Percentiles rank a stretch among this genome's conserved stretches.
These are phyloP conservation scores for Bombus polaris DNA, from an alignment of 1,140 invertebrate genomes.

Conservation along the genomic window DNA sequence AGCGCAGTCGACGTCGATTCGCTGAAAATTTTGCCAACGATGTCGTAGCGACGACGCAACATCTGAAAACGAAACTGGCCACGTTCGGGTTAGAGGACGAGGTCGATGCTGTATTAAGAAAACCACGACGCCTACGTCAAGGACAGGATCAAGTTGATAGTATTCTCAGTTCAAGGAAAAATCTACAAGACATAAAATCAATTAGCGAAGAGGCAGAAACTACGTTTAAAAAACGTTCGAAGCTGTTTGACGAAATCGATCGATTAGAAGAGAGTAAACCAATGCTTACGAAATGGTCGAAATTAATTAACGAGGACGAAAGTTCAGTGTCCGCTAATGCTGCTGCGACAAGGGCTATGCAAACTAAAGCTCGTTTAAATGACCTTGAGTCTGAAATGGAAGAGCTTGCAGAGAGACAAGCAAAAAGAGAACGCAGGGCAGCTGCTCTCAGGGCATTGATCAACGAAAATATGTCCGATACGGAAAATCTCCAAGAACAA, in stretches of 20 bases:
- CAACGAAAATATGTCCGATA: slow-evolving; percentile 73
- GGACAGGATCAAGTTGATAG: slow-evolving; percentile 43
- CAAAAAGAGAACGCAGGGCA: slow-evolving; percentile 79
- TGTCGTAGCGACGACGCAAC: slow-evolving; percentile 72
- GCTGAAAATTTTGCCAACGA: slow-evolving; percentile 77
- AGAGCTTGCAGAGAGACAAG: slow-evolving; percentile 80
- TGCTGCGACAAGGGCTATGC: slow-evolving; percentile 77
- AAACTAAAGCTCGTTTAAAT: slow-evolving; percentile 78
- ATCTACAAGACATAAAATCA: slow-evolving; percentile 5
- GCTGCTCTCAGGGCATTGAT: slow-evolving; percentile 79
- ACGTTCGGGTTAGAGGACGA: slow-evolving; percentile 64
- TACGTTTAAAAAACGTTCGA: slow-evolving; percentile 73
- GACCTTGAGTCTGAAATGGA: slow-evolving; percentile 83
- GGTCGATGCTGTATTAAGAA: slow-evolving; percentile 24
- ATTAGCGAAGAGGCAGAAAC: slow-evolving; percentile 71
- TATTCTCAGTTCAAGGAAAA: slow-evolving; percentile 15
- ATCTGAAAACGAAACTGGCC: slow-evolving; percentile 72
- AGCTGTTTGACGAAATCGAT: slow-evolving; percentile 80
- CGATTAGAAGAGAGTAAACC: slow-evolving; percentile 81
- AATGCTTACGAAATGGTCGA: slow-evolving; percentile 75
- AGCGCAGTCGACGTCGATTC: slow-evolving; percentile 73
- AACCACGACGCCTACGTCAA: background rate
- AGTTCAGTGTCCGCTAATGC: slow-evolving; percentile 57
- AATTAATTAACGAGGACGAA: slow-evolving; percentile 70
- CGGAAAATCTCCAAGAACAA: slow-evolving; percentile 36